Evolutionary conservation across 2,113 vertebrate species (phyloP), one percentile per base, ranked within the genome.

Genomic region (Paradoxurus hermaphroditus): DNA sequence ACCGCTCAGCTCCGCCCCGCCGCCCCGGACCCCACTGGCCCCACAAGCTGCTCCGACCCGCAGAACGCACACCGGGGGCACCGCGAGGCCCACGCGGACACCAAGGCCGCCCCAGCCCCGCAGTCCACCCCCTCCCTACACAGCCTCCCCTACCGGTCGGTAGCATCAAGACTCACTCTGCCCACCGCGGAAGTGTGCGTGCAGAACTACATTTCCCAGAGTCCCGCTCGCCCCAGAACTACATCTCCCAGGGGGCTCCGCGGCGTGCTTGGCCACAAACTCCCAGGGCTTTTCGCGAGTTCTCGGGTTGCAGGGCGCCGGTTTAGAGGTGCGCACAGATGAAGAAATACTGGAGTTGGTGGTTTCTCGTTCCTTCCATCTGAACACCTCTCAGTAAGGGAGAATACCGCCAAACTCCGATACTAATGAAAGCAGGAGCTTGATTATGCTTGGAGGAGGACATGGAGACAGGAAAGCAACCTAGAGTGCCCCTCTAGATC

Each of bases 181-280:
- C 79, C 9, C 5, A 36, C 21, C 4, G 27, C 15, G 65, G 34
- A 79, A 34, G 29, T 7, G 68, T 18, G 13, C 1, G 23, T 12
- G 14, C 11, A 7, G 78, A 84, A 97, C 94, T 91, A 82, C 97
- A 86, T 78, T 91, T 95, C 90, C 97, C 95, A 59, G 86, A 39
- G 39, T 7, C 7, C 86, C 16, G 5, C 39, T n/a, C 15, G 83
- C 4, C 4, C 41, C 5, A 2, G 62, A 65, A 72, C 92, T 36
- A n/a, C 78, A 31, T 2, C 46, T 92, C 75, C 94, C 96, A 86
- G 44, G 31, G 81, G 21, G 27, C 81, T 7, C 16, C 10, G 78
- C 41, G 73, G 23, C 3, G 14, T 15, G 23, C n/a, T 15, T 4
- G 3, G 1, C 25, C 0, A 0, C 0, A 15, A 29, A 44, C 41